Evolutionary conservation across 2,888 invertebrate species (phyloP).

Genomic region (Lysandra coridon): DNA sequence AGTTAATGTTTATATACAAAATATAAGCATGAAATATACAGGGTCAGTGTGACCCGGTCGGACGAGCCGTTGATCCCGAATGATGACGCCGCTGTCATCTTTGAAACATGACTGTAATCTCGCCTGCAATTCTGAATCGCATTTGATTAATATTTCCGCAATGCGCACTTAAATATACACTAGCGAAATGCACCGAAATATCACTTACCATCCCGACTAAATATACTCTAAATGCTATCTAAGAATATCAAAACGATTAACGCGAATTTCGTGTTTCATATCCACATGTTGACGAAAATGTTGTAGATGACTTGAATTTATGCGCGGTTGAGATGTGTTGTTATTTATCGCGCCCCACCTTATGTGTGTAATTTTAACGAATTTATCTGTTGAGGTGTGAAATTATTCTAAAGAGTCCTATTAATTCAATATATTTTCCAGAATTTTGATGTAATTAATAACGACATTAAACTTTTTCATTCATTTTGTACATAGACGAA

Average conservation of each 20-base stretch:
- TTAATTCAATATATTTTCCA: no score
- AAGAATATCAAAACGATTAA: slow-evolving; percentile 22
- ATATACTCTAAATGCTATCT: not conserved
- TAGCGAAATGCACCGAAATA: slow-evolving; percentile 29
- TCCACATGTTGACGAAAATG: slow-evolving; percentile 4
- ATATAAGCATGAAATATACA: not conserved
- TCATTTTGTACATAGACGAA: no score
- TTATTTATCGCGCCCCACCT: not conserved
- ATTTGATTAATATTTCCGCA: slow-evolving; percentile 60
- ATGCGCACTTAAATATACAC: slow-evolving; percentile 40
- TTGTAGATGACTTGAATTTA: slow-evolving; percentile 4
- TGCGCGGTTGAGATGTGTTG: not conserved
- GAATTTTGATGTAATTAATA: not conserved
- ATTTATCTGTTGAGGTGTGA: not conserved
- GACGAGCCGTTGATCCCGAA: slow-evolving; percentile 30
- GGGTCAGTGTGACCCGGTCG: not conserved
- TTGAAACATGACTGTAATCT: slow-evolving; percentile 57
- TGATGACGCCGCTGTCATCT: slow-evolving; percentile 35
- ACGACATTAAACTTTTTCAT: no score
- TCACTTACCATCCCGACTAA: not conserved
- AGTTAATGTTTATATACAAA: no score
- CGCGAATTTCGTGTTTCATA: not conserved
- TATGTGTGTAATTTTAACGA: not conserved
- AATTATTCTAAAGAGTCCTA: no score
- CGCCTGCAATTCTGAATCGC: slow-evolving; percentile 50